Conservation (phyloP, 92 coral and sea anemone genomes). For the Desmophyllum pertusum region DNA sequence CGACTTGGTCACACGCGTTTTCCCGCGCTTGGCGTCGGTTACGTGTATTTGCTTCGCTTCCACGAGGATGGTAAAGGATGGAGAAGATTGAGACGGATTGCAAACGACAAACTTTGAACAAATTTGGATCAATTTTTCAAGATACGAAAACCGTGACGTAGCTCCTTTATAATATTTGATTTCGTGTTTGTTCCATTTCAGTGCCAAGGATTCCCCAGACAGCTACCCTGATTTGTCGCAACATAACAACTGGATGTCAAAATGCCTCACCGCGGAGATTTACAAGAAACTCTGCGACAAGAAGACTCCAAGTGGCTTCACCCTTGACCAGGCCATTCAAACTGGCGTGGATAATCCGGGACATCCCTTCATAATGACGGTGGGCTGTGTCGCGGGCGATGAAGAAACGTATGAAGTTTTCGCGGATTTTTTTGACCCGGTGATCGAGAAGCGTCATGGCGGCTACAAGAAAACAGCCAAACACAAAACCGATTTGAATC, state of each 20-base stretch:
- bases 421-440: constrained; percentile 84
- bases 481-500: constrained; percentile 47
- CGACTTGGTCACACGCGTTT: too few species aligned
- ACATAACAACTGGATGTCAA: constrained; percentile 95
- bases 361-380: constrained; percentile 91
- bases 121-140: too few species aligned
- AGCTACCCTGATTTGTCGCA: constrained; percentile 83
- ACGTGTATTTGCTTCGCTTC: too few species aligned
- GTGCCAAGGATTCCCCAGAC: not conserved
- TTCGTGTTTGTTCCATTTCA: not conserved
- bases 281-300: constrained; percentile 62
- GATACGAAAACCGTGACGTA: too few species aligned
- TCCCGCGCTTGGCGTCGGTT: too few species aligned
- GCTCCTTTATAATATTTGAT: not conserved
- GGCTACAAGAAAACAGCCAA: too few species aligned
- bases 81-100: too few species aligned
- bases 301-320: constrained; percentile 81
- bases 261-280: constrained; percentile 75
- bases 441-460: constrained; percentile 80
- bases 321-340: constrained; percentile 83
- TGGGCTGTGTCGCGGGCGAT: constrained; percentile 96
- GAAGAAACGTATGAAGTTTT: constrained; percentile 85
- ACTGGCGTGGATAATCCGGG: constrained; percentile 97
- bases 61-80: too few species aligned
- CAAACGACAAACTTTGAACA: too few species aligned